Conservation (phyloP, 2,113 vertebrate genomes). For the Dasyurus viverrinus region DNA sequence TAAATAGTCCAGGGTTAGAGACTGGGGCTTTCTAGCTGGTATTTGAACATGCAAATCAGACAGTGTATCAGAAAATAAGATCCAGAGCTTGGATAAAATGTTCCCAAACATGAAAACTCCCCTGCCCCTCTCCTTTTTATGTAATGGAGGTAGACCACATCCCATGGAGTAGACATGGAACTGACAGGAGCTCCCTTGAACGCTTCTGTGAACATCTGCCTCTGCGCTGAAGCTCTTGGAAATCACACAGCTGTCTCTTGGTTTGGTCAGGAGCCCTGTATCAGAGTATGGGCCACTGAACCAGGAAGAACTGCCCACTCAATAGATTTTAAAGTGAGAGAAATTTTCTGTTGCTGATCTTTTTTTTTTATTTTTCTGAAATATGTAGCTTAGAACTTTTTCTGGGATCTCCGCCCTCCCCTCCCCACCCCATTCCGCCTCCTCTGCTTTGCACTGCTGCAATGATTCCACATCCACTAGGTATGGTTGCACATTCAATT, state of each 20-base stretch:
- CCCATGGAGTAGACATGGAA: not conserved
- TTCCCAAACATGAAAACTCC: not conserved
- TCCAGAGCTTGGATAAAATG: not conserved
- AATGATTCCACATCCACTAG: not conserved
- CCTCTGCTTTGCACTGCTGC: not conserved
- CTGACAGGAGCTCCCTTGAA: not conserved
- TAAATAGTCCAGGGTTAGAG: too few species aligned
- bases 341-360: not conserved
- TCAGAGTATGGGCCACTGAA: not conserved
- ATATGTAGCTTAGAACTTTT: not conserved
- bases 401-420: not conserved
- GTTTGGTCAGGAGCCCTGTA: not conserved
- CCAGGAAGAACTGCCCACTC: not conserved
- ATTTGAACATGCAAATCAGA: not conserved
- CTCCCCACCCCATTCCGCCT: not conserved
- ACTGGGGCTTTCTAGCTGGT: not conserved
- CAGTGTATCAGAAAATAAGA: not conserved
- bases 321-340: not conserved
- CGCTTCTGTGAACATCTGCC: not conserved
- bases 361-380: not conserved
- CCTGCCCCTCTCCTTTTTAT: not conserved
- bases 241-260: not conserved
- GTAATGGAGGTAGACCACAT: not conserved
- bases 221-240: not conserved
- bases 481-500: not conserved